Evolutionary conservation across 2,888 invertebrate genomes (phyloP).

Genomic region (Seira sanloemensis): DNA sequence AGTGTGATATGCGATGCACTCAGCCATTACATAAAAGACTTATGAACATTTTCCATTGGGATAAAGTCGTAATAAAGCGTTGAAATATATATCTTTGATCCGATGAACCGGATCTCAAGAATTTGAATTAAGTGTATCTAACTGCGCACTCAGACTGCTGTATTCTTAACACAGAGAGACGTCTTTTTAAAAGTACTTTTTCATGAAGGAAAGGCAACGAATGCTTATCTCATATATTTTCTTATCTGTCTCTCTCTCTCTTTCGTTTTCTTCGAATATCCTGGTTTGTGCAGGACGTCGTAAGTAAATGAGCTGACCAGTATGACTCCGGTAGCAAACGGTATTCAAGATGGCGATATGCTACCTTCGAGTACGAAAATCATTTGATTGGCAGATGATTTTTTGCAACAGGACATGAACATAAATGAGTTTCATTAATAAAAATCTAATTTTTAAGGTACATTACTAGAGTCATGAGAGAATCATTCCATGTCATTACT

Average conservation of each 20-base stretch:
- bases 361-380: background rate
- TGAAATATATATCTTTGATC: constrained; percentile 4
- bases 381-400: background rate
- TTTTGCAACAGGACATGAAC: background rate
- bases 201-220: background rate
- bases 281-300: background rate
- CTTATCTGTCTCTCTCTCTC: background rate
- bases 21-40: background rate
- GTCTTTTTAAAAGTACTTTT: background rate
- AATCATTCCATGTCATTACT: too few species aligned
- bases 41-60: too few species aligned
- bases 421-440: background rate
- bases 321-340: background rate
- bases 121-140: background rate
- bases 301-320: background rate
- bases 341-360: background rate
- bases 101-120: constrained; percentile 49
- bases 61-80: too few species aligned
- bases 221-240: background rate
- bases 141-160: background rate
- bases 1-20: background rate
- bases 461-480: too few species aligned
- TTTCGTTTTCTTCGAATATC: background rate
- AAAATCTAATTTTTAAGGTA: too few species aligned
- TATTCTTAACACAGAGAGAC: background rate